Evolutionary conservation across 2,797 vertebrate species (phyloP), one percentile per base, ranked within the genome.

Genomic region (Sciaenops ocellatus): DNA sequence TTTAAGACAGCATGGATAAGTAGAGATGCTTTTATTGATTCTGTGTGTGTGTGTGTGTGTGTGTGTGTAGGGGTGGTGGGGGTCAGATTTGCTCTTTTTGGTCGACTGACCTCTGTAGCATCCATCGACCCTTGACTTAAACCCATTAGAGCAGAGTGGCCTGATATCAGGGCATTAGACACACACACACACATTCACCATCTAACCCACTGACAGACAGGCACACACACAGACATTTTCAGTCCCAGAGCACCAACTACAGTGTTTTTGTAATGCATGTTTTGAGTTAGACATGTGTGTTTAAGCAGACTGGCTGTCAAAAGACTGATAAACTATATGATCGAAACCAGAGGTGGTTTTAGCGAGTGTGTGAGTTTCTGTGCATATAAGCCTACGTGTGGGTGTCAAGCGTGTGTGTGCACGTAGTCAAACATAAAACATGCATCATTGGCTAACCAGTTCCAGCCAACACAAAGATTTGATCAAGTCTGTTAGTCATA

Each of bases 61-160:
- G 44, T 64, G 60, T 38, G 54, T 44, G 69, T 34, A 41, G 66
- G 72, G 54, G 60, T 66, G 51, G 41, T 41, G 55, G 50, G 55
- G 78, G 74, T 86, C 57, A 57, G 71, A 76, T 76, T 87, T 86
- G 84, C 86, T 89, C 78, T 87, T 90, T 92, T 90, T 83, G 88
- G 80, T 85, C 55, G 42, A 73, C 73, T 92, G 89, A 93, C 92
- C 92, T 64, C 69, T 73, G 44, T 34, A 73, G 61, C 51, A 79
- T 80, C 79, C 85, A 91, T 92, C 66, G 83, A 93, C 90, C 89
- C 79, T 87, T 91, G 91, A 89, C 91, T 83, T 93, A 89, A 94
- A 94, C 90, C 92, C 88, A 91, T 94, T 95, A 93, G 88, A 73
- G 79, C 55, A 74, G 71, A 93, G 83, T 84, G 85, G 73, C 57